A percentile compares a stretch with the other conserved stretches of the same genome.
phyloP scores from a whole-genome alignment of 2,797 vertebrate genomes.

The Natrix natrix region DNA sequence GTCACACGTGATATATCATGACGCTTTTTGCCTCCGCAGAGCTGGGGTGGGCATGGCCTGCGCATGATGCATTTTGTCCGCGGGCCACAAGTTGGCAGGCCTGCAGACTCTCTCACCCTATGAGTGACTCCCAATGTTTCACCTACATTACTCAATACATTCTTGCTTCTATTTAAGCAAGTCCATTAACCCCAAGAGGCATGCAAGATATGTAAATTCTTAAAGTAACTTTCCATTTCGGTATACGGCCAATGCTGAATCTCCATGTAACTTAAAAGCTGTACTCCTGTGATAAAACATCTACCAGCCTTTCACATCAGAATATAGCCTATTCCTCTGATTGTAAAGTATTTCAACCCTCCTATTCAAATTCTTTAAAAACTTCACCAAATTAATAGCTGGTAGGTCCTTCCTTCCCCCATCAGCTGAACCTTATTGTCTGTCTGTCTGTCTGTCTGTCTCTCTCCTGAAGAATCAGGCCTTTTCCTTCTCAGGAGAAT shows the following conservation, averaged over 20 bases:
- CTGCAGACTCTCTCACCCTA: background rate
- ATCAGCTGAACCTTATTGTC: background rate
- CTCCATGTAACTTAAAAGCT: background rate
- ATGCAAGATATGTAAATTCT: background rate
- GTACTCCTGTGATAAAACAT: background rate
- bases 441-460: too few species aligned
- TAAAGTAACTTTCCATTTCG: background rate
- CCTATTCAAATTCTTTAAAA: background rate
- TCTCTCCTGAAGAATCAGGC: too few species aligned
- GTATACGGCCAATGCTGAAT: background rate
- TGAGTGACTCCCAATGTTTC: background rate
- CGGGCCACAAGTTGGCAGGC: too few species aligned
- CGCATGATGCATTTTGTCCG: too few species aligned
- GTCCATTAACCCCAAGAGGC: background rate
- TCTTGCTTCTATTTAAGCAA: background rate
- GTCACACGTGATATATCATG: too few species aligned
- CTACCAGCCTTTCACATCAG: background rate
- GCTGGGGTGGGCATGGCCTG: too few species aligned
- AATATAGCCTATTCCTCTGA: background rate
- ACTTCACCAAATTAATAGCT: background rate
- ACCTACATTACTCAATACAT: background rate
- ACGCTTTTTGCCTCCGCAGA: too few species aligned
- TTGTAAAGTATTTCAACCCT: background rate
- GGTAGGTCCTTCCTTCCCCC: background rate
- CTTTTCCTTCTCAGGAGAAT: background rate